Evolutionary conservation across 2,113 vertebrate species (phyloP), one percentile per base, ranked within the genome.

Genomic region (Hemiprocne comata): DNA sequence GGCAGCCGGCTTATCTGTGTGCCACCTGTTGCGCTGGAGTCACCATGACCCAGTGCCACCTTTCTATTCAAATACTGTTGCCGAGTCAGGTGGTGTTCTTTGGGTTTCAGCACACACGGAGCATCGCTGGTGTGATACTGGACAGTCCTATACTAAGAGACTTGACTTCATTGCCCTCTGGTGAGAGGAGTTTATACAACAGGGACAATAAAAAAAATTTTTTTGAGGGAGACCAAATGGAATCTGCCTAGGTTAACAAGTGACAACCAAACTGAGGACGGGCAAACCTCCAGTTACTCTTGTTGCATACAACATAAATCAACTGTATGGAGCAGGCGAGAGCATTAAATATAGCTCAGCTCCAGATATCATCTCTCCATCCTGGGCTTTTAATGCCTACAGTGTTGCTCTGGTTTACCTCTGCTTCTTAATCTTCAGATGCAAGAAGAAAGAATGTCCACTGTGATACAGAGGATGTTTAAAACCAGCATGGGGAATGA

Each of bases 111-210:
- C 89, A 85, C 76, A 61, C n/a, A 44, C 34, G 6, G 51, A 91
- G 10, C 76, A 85, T 78, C 1, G 2, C 28, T 94, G 75, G 60
- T 11, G 25, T 57, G 87, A 64, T 46, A 55, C 44, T 1, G 7
- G 64, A 81, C 2, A 3, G 42, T 72, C 61, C 76, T 34, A 3
- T 7, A 24, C 61, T 69, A 67, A 87, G 84, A 87, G 14, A 77
- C 55, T 92, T 93, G 92, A 90, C 72, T 91, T 89, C 93, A 84
- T 93, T 97, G 95, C 91, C 86, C 94, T 96, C 95, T 94, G 95
- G 60, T 94, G 95, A 95, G 89, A 92, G 48, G 61, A 87, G 20
- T 53, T 87, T 16, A 94, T 71, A 92, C 76, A 90, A 94, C 85
- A 95, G 21, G 51, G 29, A 18, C 55, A 31, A 23, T 12, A 48